These are phyloP conservation scores for Heterodera schachtii DNA, from an alignment of 1,140 invertebrate genomes.

Conservation along the genomic window DNA sequence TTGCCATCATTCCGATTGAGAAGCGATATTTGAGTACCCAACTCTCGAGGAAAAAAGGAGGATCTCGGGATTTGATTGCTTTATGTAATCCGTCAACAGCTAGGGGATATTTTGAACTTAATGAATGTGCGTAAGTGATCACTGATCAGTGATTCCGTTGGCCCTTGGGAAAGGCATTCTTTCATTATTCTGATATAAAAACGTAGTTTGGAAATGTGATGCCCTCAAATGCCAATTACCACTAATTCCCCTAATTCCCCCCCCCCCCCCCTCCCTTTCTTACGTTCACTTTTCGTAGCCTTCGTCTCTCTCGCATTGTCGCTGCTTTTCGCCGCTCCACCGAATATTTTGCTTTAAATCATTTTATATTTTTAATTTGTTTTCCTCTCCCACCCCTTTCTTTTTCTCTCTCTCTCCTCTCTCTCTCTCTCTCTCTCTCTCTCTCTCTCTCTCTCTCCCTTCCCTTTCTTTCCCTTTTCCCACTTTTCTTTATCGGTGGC, in stretches of 20 bases:
- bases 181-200: too few relatives aligned
- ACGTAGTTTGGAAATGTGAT: too few relatives aligned
- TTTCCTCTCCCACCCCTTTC: slow-evolving; percentile 62
- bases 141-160: too few relatives aligned
- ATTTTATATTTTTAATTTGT: slow-evolving; percentile 80
- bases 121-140: too few relatives aligned
- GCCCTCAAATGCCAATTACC: too few relatives aligned
- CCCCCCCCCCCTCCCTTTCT: background rate
- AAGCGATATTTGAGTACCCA: too few relatives aligned
- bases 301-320: slow-evolving; percentile 85
- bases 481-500: slow-evolving; percentile 22
- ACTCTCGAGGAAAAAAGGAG: too few relatives aligned
- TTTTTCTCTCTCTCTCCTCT: slow-evolving; percentile 68
- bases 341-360: slow-evolving; percentile 71
- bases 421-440: slow-evolving; percentile 71
- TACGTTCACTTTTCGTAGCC: slow-evolving; percentile 87
- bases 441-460: slow-evolving; percentile 62
- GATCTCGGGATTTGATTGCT: too few relatives aligned
- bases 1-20: background rate
- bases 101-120: too few relatives aligned
- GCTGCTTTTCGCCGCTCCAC: slow-evolving; percentile 93
- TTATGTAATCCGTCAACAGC: too few relatives aligned
- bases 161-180: too few relatives aligned
- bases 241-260: background rate
- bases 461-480: background rate